These are phyloP conservation scores for Micronisus gabar DNA, from an alignment of 2,113 vertebrate genomes.

Conservation along the genomic window DNA sequence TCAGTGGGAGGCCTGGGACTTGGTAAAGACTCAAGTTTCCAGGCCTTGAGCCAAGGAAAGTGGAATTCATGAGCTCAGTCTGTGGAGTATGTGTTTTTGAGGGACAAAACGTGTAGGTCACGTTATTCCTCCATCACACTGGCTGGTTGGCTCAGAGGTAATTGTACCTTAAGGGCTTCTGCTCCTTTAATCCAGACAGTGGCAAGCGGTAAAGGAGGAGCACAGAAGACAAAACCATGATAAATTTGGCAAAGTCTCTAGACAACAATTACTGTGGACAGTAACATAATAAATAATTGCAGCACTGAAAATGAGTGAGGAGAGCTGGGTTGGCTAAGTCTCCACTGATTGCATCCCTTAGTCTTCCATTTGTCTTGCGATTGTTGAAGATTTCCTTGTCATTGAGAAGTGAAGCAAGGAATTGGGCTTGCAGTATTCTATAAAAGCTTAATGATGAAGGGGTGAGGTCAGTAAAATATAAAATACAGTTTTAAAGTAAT, in stretches of 20 bases:
- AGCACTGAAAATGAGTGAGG: background rate
- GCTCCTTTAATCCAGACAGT: background rate
- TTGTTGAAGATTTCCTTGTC: background rate
- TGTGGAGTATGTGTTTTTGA: background rate
- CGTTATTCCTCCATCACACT: background rate
- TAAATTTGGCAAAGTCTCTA: background rate
- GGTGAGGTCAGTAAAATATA: background rate
- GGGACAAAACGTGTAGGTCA: background rate
- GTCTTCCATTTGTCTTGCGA: background rate
- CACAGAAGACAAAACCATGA: background rate
- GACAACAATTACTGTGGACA: background rate
- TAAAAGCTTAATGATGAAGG: background rate
- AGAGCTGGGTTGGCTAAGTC: background rate
- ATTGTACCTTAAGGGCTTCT: background rate
- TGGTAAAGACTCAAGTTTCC: slow-evolving; percentile 16
- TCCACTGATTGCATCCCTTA: background rate
- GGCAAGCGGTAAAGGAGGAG: background rate
- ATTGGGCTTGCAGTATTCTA: background rate
- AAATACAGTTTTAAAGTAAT: background rate
- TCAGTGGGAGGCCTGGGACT: background rate
- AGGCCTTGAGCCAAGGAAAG: slow-evolving; percentile 32
- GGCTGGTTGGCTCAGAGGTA: background rate
- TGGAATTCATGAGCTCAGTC: slow-evolving; percentile 30
- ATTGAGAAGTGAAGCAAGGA: background rate
- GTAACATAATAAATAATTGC: background rate